A percentile compares a stretch with the other conserved stretches of the same genome.
phyloP scores from a whole-genome alignment of 2,797 vertebrate genomes.

The Acrocephalus scirpaceus region DNA sequence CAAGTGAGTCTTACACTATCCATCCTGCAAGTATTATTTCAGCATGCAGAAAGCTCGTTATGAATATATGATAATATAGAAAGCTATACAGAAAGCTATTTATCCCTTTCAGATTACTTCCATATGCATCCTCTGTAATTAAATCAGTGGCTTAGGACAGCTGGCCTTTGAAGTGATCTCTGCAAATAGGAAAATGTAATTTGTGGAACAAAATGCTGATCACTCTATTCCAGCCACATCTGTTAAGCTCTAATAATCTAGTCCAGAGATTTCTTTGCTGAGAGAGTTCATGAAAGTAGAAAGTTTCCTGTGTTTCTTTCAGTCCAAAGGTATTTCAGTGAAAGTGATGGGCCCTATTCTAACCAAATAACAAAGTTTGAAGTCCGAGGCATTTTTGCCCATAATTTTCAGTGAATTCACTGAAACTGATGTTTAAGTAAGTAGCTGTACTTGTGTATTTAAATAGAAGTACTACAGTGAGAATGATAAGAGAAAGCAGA shows the following conservation, averaged over 20 bases:
- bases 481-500: not conserved
- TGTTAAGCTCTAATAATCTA: not conserved
- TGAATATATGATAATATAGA: constrained; percentile 38
- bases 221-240: not conserved
- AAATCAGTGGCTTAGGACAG: constrained; percentile 19
- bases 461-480: not conserved
- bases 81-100: constrained; percentile 28
- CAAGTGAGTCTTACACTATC: not conserved
- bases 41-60: not conserved
- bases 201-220: constrained; percentile 22
- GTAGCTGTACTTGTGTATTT: not conserved
- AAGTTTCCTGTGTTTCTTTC: not conserved
- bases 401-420: not conserved
- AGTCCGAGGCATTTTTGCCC: not conserved
- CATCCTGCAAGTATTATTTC: not conserved
- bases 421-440: not conserved
- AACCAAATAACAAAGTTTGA: not conserved
- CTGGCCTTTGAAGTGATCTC: constrained; percentile 41
- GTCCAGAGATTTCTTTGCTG: not conserved
- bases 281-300: not conserved
- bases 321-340: not conserved
- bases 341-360: not conserved
- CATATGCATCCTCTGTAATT: constrained; percentile 47
- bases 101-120: constrained; percentile 61
- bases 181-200: constrained; percentile 23